Base-by-base conservation (phyloP, 2,113 vertebrate genomes). In the Riparia riparia region DNA sequence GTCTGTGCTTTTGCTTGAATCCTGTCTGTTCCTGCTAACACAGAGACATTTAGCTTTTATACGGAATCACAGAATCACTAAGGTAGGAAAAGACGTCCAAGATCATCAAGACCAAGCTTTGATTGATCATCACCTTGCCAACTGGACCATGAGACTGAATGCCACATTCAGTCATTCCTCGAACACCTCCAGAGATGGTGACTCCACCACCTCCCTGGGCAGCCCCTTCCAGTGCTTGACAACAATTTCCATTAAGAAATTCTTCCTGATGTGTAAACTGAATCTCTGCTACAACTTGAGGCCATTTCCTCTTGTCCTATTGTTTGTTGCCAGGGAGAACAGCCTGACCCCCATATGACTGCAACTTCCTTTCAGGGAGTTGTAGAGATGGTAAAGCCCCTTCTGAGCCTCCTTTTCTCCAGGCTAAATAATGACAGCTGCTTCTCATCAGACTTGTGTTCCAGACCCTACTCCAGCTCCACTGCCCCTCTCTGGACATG, bases 401-500 rank as follows among this genome's bases (percentile, higher is more conserved):
- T 58, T 29, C 13, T 47, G 24, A 42, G 20, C 20, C 9, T 83
- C 17, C 6, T 49, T 21, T 61, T 63, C 47, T 49, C 25, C 47
- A 49, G 25, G 21, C 7, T 26, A 7, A 76, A 29, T 3, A 39
- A 3, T 14, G 7, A 7, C 39, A 68, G 24, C 39, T 54, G 9
- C 17, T 61, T 12, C 41, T 76, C 20, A n/a, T 4, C 5, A 28
- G 14, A 25, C 6, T 31, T 26, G 14, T n/a, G 25, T 14, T 69
- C 61, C 41, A 68, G 47, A 69, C 41, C 11, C 29, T 61, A 8
- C 5, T 18, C 20, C 20, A 34, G n/a, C 20, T 54, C 16, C 1
- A 0, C 9, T 60, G 3, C 13, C 10, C n/a, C 21, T 41, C 29
- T 68, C 39, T 60, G 53, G 10, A n/a, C 15, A 20, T 3, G 3